These are phyloP conservation scores for Paradisaea rubra DNA, from an alignment of 2,113 vertebrate genomes.

Conservation along the genomic window DNA sequence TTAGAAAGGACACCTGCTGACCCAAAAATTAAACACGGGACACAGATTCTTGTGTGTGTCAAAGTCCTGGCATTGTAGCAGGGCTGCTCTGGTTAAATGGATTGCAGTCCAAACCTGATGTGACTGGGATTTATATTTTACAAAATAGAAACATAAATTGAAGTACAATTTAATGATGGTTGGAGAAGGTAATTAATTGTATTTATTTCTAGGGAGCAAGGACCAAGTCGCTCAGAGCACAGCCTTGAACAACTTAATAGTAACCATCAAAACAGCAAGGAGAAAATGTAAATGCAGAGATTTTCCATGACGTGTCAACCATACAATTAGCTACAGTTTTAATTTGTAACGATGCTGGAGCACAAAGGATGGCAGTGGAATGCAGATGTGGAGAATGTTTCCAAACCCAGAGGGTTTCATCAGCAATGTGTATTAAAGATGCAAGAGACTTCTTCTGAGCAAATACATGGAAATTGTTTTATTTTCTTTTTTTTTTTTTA, in stretches of 20 bases:
- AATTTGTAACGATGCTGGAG: background rate
- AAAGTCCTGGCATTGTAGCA: background rate
- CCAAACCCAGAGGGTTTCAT: background rate
- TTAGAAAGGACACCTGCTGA: background rate
- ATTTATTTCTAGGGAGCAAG: background rate
- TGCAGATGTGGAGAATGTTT: background rate
- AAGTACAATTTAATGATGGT: background rate
- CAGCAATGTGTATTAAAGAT: background rate
- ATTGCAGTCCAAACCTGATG: background rate
- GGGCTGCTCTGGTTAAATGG: background rate
- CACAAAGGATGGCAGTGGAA: background rate
- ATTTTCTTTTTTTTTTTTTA: background rate
- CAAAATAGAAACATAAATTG: background rate
- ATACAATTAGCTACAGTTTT: background rate
- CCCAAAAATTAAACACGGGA: background rate
- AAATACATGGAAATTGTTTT: background rate
- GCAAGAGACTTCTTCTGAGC: background rate
- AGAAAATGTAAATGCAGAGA: background rate
- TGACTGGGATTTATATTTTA: background rate
- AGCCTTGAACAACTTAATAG: background rate
- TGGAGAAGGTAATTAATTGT: background rate
- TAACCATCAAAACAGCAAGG: background rate
- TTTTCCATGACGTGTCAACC: background rate
- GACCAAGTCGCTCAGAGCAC: background rate
- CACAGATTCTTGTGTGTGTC: background rate